phyloP scores from a whole-genome alignment of 37 sponge, comb jelly and placozoan species.

The Haliclona indistincta region DNA sequence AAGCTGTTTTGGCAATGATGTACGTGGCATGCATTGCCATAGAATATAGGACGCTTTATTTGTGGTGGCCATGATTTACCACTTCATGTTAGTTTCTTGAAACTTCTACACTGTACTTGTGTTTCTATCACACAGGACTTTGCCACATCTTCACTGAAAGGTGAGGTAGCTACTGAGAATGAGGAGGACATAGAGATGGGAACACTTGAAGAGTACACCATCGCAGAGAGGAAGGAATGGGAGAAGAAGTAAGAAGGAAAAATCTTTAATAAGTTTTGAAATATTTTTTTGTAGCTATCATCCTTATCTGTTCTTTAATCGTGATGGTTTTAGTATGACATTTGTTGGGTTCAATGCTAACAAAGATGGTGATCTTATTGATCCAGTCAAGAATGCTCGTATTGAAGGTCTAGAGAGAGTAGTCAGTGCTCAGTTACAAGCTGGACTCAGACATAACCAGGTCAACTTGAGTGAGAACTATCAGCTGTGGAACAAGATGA shows the following conservation, averaged over 20 bases:
- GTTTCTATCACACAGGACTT: slow-evolving; percentile 24
- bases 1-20: no score
- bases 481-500: slow-evolving; percentile 23
- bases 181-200: neutral
- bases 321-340: slow-evolving; percentile 56
- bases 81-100: no score
- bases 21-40: no score
- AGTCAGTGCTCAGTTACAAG: slow-evolving; percentile 33
- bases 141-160: slow-evolving; percentile 46
- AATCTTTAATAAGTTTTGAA: slow-evolving; percentile 1
- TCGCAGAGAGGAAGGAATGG: slow-evolving; percentile 27
- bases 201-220: slow-evolving; percentile 27
- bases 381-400: slow-evolving; percentile 7
- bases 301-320: slow-evolving; percentile 95
- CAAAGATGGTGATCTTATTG: slow-evolving; percentile 13
- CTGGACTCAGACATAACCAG: slow-evolving; percentile 19
- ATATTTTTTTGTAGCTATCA: slow-evolving; percentile 57
- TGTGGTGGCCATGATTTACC: no score
- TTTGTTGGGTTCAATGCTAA: slow-evolving; percentile 76
- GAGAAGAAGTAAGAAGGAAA: slow-evolving; percentile 27
- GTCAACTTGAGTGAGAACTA: slow-evolving; percentile 68
- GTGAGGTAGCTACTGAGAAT: slow-evolving; percentile 10
- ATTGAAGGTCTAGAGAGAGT: slow-evolving; percentile 16
- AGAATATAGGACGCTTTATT: no score
- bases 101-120: no score